Conservation (phyloP, 2,113 vertebrate species). For the Mormyrus lacerda region DNA sequence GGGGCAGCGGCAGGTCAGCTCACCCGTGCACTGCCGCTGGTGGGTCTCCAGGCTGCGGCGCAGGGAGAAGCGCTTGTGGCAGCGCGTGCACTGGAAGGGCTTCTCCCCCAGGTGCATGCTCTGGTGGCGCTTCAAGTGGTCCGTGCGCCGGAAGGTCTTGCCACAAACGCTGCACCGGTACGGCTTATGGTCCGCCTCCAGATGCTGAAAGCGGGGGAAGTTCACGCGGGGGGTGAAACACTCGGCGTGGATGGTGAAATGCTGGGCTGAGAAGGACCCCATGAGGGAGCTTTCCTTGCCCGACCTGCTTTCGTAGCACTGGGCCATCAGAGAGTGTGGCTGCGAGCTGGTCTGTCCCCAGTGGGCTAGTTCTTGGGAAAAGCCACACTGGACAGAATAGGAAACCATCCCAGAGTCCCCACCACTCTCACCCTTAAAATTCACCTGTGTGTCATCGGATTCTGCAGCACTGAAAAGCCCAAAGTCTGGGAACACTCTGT, state of each 20-base stretch:
- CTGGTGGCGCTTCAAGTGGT: slow-evolving; percentile 18
- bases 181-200: slow-evolving; percentile 17
- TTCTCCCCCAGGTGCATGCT: slow-evolving; percentile 21
- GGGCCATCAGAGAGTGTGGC: background rate
- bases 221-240: slow-evolving; percentile 13
- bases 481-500: slow-evolving; percentile 5
- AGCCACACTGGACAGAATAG: background rate
- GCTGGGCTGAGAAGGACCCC: background rate
- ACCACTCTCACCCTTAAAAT: background rate
- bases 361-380: background rate
- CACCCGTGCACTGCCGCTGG: slow-evolving; percentile 13
- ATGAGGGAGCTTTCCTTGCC: background rate
- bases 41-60: slow-evolving; percentile 17
- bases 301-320: background rate
- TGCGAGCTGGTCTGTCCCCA: background rate
- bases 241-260: slow-evolving; percentile 20
- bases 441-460: background rate
- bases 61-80: slow-evolving; percentile 24
- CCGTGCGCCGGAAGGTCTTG: slow-evolving; percentile 14
- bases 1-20: slow-evolving; percentile 11
- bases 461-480: background rate
- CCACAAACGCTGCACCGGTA: slow-evolving; percentile 5
- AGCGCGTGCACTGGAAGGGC: slow-evolving; percentile 14
- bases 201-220: background rate
- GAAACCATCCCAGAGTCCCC: background rate